Conservation (phyloP, 2,113 vertebrate genomes). For the Mirounga angustirostris region DNA sequence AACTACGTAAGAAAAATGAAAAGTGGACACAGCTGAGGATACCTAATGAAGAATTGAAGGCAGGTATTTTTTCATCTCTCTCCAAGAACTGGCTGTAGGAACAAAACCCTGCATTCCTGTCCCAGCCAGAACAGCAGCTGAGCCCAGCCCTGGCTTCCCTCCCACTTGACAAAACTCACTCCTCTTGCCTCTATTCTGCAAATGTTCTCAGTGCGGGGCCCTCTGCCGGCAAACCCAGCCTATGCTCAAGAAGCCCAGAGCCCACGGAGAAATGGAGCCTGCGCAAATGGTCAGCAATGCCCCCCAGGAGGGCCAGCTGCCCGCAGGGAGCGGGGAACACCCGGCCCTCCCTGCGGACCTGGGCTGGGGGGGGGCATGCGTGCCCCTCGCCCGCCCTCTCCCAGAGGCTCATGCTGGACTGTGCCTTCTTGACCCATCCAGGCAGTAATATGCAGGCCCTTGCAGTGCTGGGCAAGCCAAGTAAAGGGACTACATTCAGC, state of each 20-base stretch:
- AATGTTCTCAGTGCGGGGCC: background rate
- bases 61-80: constrained; percentile 52
- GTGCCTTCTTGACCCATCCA: background rate
- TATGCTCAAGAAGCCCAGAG: background rate
- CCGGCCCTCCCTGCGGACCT: background rate
- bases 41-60: background rate
- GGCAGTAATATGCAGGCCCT: background rate
- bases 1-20: constrained; percentile 38
- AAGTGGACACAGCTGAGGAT: constrained; percentile 1
- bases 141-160: constrained; percentile 22
- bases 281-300: too few species aligned
- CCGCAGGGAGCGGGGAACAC: background rate
- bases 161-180: background rate
- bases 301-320: rapidly evolving
- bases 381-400: background rate
- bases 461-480: background rate
- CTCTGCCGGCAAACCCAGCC: background rate
- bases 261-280: background rate
- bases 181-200: background rate
- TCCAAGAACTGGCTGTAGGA: constrained; percentile 11
- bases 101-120: constrained; percentile 45
- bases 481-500: background rate
- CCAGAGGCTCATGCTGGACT: background rate
- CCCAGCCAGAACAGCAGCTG: background rate
- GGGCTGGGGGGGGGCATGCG: rapidly evolving